Conservation (phyloP, 2,888 invertebrate species). For the Acronicta aceris region DNA sequence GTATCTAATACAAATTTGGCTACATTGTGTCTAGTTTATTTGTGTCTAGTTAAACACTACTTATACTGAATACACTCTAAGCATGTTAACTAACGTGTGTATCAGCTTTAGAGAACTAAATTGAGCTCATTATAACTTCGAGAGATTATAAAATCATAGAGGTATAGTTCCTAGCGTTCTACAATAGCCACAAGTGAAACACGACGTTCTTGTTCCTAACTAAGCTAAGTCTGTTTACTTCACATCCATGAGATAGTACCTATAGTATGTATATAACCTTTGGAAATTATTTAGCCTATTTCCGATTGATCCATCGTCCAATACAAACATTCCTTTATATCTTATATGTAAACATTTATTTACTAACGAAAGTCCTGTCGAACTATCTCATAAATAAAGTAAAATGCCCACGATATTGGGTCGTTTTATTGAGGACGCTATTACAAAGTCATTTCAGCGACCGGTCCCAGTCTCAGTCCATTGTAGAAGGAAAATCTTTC, state of each 20-base stretch:
- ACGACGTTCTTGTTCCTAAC: conserved; percentile 35
- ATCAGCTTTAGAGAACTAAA: conserved; percentile 64
- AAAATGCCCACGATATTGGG: conserved; percentile 80
- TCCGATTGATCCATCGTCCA: conserved; percentile 39
- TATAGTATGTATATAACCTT: conserved; percentile 35
- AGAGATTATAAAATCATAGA: conserved; percentile 71
- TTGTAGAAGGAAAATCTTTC: conserved; percentile 89
- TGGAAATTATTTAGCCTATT: conserved; percentile 25
- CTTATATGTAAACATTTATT: conserved; percentile 62
- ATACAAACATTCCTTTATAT: conserved; percentile 43
- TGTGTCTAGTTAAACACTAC: conserved; percentile 3
- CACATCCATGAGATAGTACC: background rate
- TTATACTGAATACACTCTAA: conserved; percentile 19
- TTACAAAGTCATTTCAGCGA: conserved; percentile 87
- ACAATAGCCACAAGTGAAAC: conserved; percentile 66
- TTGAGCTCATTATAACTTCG: conserved; percentile 78
- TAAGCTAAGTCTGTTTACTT: conserved; percentile 13
- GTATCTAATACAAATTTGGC: background rate
- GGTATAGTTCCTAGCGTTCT: conserved; percentile 64
- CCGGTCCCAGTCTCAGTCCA: conserved; percentile 85
- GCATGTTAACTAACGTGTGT: conserved; percentile 57
- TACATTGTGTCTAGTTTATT: conserved; percentile 3
- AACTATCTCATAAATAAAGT: conserved; percentile 79
- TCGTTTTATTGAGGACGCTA: conserved; percentile 84
- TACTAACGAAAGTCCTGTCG: conserved; percentile 59